These are phyloP conservation scores for Entelurus aequoreus DNA, from an alignment of 2,113 vertebrate genomes.

Conservation along the genomic window DNA sequence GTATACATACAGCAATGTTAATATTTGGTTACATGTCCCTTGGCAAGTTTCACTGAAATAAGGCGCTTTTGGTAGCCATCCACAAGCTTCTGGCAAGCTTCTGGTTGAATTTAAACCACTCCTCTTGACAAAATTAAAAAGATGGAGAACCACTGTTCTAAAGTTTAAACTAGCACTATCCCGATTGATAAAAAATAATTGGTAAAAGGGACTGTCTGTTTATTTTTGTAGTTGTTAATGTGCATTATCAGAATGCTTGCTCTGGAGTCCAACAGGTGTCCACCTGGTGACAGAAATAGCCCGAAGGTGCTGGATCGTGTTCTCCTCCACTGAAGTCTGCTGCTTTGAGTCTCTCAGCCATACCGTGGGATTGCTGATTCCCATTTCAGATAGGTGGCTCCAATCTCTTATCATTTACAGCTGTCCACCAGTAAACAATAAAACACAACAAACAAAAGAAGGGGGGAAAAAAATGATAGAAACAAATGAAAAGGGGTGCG, in stretches of 20 bases:
- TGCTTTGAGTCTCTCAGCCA: conserved; percentile 64
- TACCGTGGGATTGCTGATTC: conserved; percentile 74
- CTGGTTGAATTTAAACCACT: too few relatives aligned
- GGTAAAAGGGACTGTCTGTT: too few relatives aligned
- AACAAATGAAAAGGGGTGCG: conserved; percentile 52
- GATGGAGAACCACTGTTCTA: too few relatives aligned
- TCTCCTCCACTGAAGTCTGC: conserved; percentile 41
- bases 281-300: conserved; percentile 19
- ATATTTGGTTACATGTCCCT: too few relatives aligned
- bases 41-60: too few relatives aligned
- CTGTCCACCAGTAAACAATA: conserved; percentile 76
- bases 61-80: too few relatives aligned
- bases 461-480: conserved; percentile 57
- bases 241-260: neutral
- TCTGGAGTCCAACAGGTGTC: conserved; percentile 7
- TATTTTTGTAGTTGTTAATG: too few relatives aligned
- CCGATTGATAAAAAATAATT: too few relatives aligned
- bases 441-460: conserved; percentile 62
- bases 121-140: too few relatives aligned
- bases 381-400: conserved; percentile 73
- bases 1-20: too few relatives aligned
- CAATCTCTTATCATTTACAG: conserved; percentile 78
- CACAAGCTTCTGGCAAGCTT: too few relatives aligned
- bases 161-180: too few relatives aligned
- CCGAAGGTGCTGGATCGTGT: conserved; percentile 9